Evolutionary conservation across 2,888 invertebrate genomes (phyloP), one percentile per base, ranked within the genome.

Genomic region (Eupithecia pulchellata): DNA sequence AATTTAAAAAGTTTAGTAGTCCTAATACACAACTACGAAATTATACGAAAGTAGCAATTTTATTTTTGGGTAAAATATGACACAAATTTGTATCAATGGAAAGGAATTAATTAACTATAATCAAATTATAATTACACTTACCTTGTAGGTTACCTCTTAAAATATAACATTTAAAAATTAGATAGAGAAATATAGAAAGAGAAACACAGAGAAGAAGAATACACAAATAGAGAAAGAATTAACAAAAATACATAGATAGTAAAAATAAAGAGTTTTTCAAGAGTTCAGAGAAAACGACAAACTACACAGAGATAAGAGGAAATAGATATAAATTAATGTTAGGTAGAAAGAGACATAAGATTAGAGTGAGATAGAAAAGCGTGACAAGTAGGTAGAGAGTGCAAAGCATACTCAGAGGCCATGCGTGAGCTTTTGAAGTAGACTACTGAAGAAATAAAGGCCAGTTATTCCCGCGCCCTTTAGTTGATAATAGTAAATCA

Each of bases 331-430:
- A 25, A 52, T 20, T 25, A 42, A 47, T 20, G 13, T 47, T 25
- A 25, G 8, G 13, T n/a, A 52, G 11, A 52, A 25, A 52, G 4
- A 20, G 11, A 52, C 11, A 9, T 20, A 52, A 13, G 52, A 52
- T 52, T 1, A 52, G 52, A 25, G 42, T 47, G 34, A 67, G 52
- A 62, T 13, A 39, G 27, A 55, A 55, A 67, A 36, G 71, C 67
- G 64, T 71, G 71, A 20, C 63, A 64, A 66, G 71, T 66, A 67
- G 71, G 0, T 20, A 67, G 64, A 71, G 42, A 64, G 71, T 67
- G 67, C 52, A 20, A 71, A 67, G 71, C 71, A 64, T 64, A 60
- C 66, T 27, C n/a, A n/a, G 20, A 25, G 61, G 64, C 34, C 70
- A 70, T 57, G 55, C 55, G 34, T 60, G 29, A 42, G 39, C 65